phyloP scores from a whole-genome alignment of 2,888 invertebrate genomes.

The Acanthosepion lycidas region DNA sequence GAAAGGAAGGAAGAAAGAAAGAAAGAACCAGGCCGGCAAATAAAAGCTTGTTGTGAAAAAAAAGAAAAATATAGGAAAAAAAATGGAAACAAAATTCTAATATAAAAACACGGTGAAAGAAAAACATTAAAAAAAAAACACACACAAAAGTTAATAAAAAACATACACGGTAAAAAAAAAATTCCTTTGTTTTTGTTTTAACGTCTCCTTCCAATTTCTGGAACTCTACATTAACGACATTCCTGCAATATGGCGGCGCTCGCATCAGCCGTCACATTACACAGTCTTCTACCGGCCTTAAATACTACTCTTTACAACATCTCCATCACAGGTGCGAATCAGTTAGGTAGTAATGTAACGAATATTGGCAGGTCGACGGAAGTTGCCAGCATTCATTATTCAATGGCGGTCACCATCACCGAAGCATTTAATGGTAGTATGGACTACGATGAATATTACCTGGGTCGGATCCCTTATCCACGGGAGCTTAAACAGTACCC shows the following conservation, averaged over 20 bases:
- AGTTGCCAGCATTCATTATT: background rate
- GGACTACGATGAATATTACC: background rate
- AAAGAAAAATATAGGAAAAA: background rate
- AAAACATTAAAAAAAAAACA: too few relatives aligned
- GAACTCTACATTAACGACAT: background rate
- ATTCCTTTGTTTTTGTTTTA: background rate
- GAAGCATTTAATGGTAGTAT: background rate
- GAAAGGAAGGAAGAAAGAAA: background rate
- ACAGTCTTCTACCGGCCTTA: background rate
- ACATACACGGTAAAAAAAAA: too few relatives aligned
- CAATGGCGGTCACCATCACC: conserved; percentile 12
- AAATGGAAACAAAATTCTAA: background rate
- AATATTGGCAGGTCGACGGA: too few relatives aligned
- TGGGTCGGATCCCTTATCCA: conserved; percentile 54
- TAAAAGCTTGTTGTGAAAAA: too few relatives aligned
- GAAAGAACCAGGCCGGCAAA: too few relatives aligned
- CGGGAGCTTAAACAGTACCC: conserved; percentile 57
- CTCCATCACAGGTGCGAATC: background rate
- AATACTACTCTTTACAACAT: background rate
- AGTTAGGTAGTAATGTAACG: background rate
- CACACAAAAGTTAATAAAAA: too few relatives aligned
- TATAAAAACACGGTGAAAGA: too few relatives aligned
- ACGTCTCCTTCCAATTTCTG: background rate
- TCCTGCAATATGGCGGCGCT: background rate
- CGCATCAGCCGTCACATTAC: background rate